Evolutionary conservation across 2,113 vertebrate species (phyloP), one percentile per base, ranked within the genome.

Genomic region (Smithornis capensis): DNA sequence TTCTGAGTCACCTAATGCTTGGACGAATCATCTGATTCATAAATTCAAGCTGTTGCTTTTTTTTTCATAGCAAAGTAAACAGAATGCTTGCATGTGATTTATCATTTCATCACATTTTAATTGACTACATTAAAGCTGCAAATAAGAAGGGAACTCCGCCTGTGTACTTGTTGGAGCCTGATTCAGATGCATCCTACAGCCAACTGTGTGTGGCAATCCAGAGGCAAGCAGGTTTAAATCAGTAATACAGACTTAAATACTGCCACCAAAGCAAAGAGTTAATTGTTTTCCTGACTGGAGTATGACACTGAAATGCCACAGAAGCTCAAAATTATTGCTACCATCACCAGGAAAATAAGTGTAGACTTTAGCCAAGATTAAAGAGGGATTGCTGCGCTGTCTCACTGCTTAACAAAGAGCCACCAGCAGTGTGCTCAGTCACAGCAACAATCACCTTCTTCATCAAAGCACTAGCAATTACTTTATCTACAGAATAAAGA

Each of bases 201-300:
- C 91, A 93, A 95, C 92, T 96, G 45, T 90, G 92, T 92, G 95
- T 95, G 96, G 95, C 86, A 95, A 95, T 95, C 95, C 90, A 94
- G 78, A 96, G 91, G 37, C 93, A 74, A 80, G 95, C 96, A 96
- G 96, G 93, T 96, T 98, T 97, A 95, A 97, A 98, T 98, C 97
- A 98, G 97, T 97, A 97, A 96, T 87, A 93, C 33, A 96, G 95
- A 96, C 88, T 95, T 96, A 98, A 96, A 93, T 97, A 93, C 94
- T 97, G 83, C 73, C 96, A 98, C 97, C 96, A 98, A 97, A 98
- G 93, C 74, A 84, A 97, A 97, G 94, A 97, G 92, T 96, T 97
- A 98, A 98, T 98, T 96, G 95, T 82, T 94, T 97, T 97, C 92
- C 88, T 92, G 42, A 92, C 97, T 97, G 94, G 87, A 97, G 59